phyloP scores from a whole-genome alignment of 2,797 vertebrate species.

The Melanogrammus aeglefinus region DNA sequence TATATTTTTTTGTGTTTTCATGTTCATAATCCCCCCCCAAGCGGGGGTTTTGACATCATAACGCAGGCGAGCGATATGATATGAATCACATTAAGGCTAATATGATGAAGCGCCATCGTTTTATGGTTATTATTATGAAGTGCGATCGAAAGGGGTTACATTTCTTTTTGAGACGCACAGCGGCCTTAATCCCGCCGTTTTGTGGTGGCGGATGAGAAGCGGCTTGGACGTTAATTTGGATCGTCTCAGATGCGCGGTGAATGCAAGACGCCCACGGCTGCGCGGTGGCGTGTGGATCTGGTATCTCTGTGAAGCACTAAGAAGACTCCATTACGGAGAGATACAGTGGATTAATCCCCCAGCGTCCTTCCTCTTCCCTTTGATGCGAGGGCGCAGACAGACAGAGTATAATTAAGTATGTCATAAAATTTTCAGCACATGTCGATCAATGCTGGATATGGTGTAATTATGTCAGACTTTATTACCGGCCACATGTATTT shows the following conservation, averaged over 20 bases:
- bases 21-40: background rate
- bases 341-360: slow-evolving; percentile 56
- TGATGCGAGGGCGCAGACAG: slow-evolving; percentile 47
- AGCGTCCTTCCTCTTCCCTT: slow-evolving; percentile 44
- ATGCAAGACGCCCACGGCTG: background rate
- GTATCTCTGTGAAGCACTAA: slow-evolving; percentile 29
- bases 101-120: background rate
- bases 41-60: background rate
- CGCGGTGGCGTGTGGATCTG: slow-evolving; percentile 24
- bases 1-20: slow-evolving; percentile 4
- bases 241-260: slow-evolving; percentile 41
- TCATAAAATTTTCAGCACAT: slow-evolving; percentile 37
- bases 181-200: background rate
- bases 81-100: background rate
- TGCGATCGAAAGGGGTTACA: background rate
- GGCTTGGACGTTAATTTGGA: slow-evolving; percentile 58
- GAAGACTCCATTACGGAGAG: slow-evolving; percentile 29
- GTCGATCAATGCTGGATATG: slow-evolving; percentile 44
- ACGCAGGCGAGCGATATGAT: background rate
- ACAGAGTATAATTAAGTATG: slow-evolving; percentile 44
- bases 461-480: slow-evolving; percentile 47
- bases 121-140: slow-evolving; percentile 2
- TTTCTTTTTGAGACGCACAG: background rate
- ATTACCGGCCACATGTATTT: slow-evolving; percentile 33
- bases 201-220: background rate